A percentile compares a stretch with the other conserved stretches of the same genome.
Conservation (phyloP, 2,888 invertebrate species). For the Pristionchus arcanus region DNA sequence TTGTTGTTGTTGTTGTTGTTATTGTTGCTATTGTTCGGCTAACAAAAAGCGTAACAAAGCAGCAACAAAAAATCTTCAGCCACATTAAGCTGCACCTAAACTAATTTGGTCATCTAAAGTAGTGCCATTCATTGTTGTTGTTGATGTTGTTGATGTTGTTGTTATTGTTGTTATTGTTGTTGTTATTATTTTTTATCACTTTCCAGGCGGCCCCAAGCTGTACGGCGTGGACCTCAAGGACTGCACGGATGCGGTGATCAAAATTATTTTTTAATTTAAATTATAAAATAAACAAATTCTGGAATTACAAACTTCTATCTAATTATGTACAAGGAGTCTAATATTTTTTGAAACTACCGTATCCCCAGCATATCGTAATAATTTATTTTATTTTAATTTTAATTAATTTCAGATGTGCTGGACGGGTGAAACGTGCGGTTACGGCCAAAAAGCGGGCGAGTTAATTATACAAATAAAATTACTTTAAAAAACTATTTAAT, state of each 20-base stretch:
- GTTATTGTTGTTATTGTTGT: not conserved
- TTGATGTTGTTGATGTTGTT: not conserved
- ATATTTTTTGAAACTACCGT: too few relatives aligned
- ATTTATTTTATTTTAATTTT: too few relatives aligned
- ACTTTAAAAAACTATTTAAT: too few relatives aligned
- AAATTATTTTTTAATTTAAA: not conserved
- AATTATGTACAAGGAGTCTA: too few relatives aligned
- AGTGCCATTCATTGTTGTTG: too few relatives aligned
- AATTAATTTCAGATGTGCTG: not conserved
- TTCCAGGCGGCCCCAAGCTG: not conserved
- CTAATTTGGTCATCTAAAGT: too few relatives aligned
- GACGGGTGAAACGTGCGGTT: not conserved
- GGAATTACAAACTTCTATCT: too few relatives aligned
- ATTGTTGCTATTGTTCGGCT: not conserved
- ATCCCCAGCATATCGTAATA: too few relatives aligned
- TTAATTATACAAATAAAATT: too few relatives aligned
- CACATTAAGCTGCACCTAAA: not conserved
- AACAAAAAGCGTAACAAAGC: not conserved
- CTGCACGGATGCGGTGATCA: not conserved
- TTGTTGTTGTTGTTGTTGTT: not conserved
- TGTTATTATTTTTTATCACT: not conserved
- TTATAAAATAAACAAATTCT: too few relatives aligned
- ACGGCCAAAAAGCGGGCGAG: not conserved
- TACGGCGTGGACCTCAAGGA: not conserved
- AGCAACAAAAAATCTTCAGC: not conserved